A percentile compares a stretch with the other conserved stretches of the same genome.
Evolutionary conservation across 2,888 invertebrate species (phyloP).

Genomic region (Oxycera nigricornis): DNA sequence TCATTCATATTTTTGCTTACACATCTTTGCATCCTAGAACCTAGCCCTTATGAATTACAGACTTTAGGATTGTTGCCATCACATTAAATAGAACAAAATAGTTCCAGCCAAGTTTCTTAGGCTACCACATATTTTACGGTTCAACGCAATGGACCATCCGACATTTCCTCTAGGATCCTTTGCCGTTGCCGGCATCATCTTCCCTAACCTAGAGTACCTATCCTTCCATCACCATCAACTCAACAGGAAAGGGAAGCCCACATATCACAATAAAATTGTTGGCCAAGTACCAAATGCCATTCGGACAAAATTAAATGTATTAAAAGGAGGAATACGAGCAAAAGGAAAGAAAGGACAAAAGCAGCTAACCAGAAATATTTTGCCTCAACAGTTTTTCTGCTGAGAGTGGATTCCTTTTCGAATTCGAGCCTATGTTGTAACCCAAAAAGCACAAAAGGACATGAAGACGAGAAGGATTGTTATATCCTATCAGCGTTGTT

Average conservation of each 20-base stretch:
- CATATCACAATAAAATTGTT: slow-evolving; percentile 26
- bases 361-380: slow-evolving; percentile 25
- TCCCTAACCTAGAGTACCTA: not conserved
- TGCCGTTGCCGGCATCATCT: not conserved
- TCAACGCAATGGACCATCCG: not conserved
- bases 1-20: not conserved
- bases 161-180: not conserved
- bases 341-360: not conserved
- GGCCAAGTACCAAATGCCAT: slow-evolving; percentile 29
- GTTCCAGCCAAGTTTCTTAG: not conserved
- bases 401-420: slow-evolving; percentile 3
- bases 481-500: not conserved
- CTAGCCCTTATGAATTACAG: not conserved
- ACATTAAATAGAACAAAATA: slow-evolving; percentile 17
- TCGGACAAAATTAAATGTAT: slow-evolving; percentile 19
- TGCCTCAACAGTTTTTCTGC: slow-evolving; percentile 19
- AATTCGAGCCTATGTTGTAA: not conserved
- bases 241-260: slow-evolving; percentile 1
- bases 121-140: slow-evolving; percentile 16
- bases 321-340: not conserved
- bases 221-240: slow-evolving; percentile 6
- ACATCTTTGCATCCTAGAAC: not conserved
- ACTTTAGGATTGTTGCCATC: not conserved
- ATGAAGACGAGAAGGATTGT: slow-evolving; percentile 1
- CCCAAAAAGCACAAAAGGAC: not conserved